Evolutionary conservation across 2,888 invertebrate genomes (phyloP), one percentile per base, ranked within the genome.

Genomic region (Latheticus oryzae): DNA sequence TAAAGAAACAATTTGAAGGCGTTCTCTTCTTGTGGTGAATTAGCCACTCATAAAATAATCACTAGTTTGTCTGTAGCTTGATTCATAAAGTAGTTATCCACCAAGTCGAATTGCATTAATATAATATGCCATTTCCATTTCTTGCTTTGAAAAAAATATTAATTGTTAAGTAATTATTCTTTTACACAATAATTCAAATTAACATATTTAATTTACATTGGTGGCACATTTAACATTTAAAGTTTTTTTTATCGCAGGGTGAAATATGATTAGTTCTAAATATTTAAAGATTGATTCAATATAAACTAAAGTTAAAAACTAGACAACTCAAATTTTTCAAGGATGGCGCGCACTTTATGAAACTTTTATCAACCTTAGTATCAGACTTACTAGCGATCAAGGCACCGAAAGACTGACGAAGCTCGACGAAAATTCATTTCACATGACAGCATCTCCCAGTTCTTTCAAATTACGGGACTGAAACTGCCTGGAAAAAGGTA

Each of bases 1-100:
- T 70, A 68, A 69, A 64, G 48, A 61, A 62, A 64, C 63, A 68
- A 71, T 69, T 43, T 69, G 65, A 67, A 64, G 64, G 62, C 53
- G 60, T 63, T 61, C 60, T 60, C 55, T 40, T 40, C 35, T 32
- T 61, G 30, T 37, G 40, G 48, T 32, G 40, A 58, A 63, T 61
- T 64, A 51, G 42, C 50, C 50, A 56, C 56, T 56, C 51, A 56
- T 50, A 50, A 56, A 50, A 50, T 51, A 56, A 56, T 50, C 50
- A 47, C 47, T 33, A 47, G 24, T 19, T 47, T 47, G 47, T 47
- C 47, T 47, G 47, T 33, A 7, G 51, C 40, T 43, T 52, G 52
- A 52, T 52, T 52, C 43, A 52, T 52, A 38, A 30, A 42, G 32
- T 43, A 23, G 43, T 52, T 38, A 51, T 40, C 26, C 28, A 37